Percentiles rank a stretch among this genome's conserved stretches.
These are phyloP conservation scores for Dendropsophus ebraccatus DNA, from an alignment of 2,113 vertebrate species.

Conservation along the genomic window DNA sequence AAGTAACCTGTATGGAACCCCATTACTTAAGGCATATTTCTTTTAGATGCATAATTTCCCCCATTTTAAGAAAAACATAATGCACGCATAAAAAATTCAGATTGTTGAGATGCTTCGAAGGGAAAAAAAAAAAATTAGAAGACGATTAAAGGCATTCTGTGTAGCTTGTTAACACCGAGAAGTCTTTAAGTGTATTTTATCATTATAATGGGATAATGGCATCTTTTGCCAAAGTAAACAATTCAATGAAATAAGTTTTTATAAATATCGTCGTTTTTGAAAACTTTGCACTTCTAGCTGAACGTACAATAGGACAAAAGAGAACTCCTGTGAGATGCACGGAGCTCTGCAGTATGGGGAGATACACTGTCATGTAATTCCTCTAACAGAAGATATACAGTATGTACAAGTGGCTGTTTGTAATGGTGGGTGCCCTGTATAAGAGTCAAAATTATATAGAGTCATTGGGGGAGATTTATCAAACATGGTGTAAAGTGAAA, in stretches of 20 bases:
- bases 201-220: conserved; percentile 85
- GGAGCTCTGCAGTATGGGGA: neutral
- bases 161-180: conserved; percentile 84
- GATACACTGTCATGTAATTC: neutral
- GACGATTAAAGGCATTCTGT: conserved; percentile 83
- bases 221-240: conserved; percentile 83
- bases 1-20: conserved; percentile 91
- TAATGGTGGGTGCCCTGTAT: neutral
- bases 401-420: too few species aligned
- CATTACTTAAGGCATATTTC: conserved; percentile 93
- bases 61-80: conserved; percentile 87
- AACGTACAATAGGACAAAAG: conserved; percentile 17
- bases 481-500: too few species aligned
- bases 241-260: conserved; percentile 72
- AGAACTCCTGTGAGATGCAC: neutral
- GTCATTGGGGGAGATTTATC: too few species aligned
- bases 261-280: neutral
- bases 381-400: too few species aligned
- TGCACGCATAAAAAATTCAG: conserved; percentile 85
- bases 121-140: conserved; percentile 88
- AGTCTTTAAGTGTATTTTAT: conserved; percentile 82
- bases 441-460: too few species aligned
- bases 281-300: conserved; percentile 38
- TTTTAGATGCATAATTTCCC: conserved; percentile 86
- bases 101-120: conserved; percentile 84